These are phyloP conservation scores for Gallirallus australis DNA, from an alignment of 2,797 vertebrate species.

Conservation along the genomic window DNA sequence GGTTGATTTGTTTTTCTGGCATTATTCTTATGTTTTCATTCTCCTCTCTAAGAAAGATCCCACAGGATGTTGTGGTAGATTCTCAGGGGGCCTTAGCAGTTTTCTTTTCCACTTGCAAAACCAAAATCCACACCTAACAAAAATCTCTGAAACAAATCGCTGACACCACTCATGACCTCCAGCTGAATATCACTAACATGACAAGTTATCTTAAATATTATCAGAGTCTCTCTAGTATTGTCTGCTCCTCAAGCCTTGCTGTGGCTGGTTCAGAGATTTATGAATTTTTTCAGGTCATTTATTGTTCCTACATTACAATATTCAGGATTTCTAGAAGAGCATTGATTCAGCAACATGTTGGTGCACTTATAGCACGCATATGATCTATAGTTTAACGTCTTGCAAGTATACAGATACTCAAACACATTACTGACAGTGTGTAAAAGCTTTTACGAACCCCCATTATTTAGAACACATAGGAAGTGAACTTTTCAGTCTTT, in stretches of 20 bases:
- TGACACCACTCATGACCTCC: not conserved
- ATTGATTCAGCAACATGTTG: not conserved
- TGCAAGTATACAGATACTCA: not conserved
- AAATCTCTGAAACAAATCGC: not conserved
- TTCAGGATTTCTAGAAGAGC: not conserved
- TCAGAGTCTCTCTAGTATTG: not conserved
- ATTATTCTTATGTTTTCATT: not conserved
- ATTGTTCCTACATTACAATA: not conserved
- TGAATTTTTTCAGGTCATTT: not conserved
- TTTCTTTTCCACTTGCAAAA: not conserved
- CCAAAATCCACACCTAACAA: accelerated
- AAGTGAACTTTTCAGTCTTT: not conserved
- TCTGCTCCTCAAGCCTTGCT: not conserved
- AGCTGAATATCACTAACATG: not conserved
- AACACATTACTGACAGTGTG: not conserved
- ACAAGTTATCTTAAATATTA: not conserved
- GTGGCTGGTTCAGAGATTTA: not conserved
- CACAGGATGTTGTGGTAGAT: not conserved
- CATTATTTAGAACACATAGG: not conserved
- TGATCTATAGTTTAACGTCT: not conserved
- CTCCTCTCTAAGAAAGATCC: not conserved
- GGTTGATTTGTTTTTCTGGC: too few species aligned
- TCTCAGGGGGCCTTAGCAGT: not conserved
- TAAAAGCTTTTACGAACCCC: not conserved
- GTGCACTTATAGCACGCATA: not conserved